phyloP scores from a whole-genome alignment of 2,888 invertebrate genomes.

The Dioctria linearis region DNA sequence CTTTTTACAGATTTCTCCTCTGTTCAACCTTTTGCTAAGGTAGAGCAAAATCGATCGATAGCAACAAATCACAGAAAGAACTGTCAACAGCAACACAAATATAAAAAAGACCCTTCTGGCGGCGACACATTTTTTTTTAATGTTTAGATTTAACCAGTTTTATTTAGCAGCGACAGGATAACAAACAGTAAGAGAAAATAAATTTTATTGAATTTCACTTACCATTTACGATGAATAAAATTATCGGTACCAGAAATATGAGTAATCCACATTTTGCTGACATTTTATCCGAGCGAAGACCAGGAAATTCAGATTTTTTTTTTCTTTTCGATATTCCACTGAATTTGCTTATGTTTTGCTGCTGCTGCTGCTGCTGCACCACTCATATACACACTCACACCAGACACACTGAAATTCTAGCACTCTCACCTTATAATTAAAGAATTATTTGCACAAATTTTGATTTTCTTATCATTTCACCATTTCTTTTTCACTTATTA shows the following conservation, averaged over 20 bases:
- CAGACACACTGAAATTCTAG: conserved; percentile 21
- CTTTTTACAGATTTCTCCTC: conserved; percentile 43
- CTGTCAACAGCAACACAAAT: conserved; percentile 40
- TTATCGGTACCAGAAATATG: conserved; percentile 46
- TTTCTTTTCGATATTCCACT: conserved; percentile 9
- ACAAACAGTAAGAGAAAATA: neutral
- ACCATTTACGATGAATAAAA: conserved; percentile 54
- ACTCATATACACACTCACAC: neutral
- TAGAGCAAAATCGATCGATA: conserved; percentile 37
- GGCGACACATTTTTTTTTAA: neutral
- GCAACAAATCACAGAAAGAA: conserved; percentile 46
- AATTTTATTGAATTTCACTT: conserved; percentile 7
- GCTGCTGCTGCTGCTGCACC: neutral
- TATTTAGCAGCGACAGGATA: neutral
- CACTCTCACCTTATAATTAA: conserved; percentile 8
- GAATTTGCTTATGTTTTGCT: neutral
- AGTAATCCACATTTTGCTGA: conserved; percentile 54
- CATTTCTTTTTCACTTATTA: conserved; percentile 23
- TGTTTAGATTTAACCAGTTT: neutral
- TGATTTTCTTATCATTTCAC: conserved; percentile 38
- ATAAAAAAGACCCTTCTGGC: neutral
- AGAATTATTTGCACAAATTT: conserved; percentile 21
- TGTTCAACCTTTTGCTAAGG: conserved; percentile 49
- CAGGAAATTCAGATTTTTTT: neutral
- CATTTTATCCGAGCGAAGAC: conserved; percentile 45